Evolutionary conservation across 2,888 invertebrate genomes (phyloP), one percentile per base, ranked within the genome.

Genomic region (Tribolium freemani): DNA sequence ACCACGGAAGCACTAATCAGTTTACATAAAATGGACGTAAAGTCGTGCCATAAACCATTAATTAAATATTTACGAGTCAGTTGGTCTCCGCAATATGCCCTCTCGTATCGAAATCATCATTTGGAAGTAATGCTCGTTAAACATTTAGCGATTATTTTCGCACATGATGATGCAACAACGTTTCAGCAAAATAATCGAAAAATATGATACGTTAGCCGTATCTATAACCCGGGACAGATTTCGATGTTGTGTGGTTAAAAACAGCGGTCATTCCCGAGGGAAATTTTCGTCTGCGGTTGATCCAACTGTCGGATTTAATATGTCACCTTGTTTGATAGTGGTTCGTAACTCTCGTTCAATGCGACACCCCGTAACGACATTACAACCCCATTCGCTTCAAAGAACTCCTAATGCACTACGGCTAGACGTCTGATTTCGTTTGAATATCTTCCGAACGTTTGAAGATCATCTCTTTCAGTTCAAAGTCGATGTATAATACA

Each of bases 241-340:
- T 66, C 54, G 45, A 50, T 38, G 50, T 50, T 48, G 31, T 21
- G 57, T 68, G 48, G 68, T 68, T 57, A 57, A 68, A 68, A 68
- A 68, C 58, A 64, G 11, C 54, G 64, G 76, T 70, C 69, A 61
- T 30, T 77, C 80, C 76, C 79, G 11, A 50, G 80, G 80, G 80
- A 79, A 80, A 80, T 79, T 77, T 76, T 75, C 76, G 76, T 77
- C 77, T 80, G 80, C 70, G 80, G 79, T 79, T 78, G 77, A 77
- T 78, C 77, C 79, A 75, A 74, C 75, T 72, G 77, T 79, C 79
- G 80, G 80, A 80, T 80, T 80, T 80, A 79, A 80, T 80, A 80
- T 69, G 80, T 80, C 80, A 80, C 79, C 79, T 79, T 77, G 77
- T 76, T 76, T 78, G 78, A 78, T 78, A 69, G 67, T 66, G 66